Evolutionary conservation across 53 echinoderm and acorn worm species (phyloP), one percentile per base, ranked within the genome.

Genomic region (Arbacia lixula): DNA sequence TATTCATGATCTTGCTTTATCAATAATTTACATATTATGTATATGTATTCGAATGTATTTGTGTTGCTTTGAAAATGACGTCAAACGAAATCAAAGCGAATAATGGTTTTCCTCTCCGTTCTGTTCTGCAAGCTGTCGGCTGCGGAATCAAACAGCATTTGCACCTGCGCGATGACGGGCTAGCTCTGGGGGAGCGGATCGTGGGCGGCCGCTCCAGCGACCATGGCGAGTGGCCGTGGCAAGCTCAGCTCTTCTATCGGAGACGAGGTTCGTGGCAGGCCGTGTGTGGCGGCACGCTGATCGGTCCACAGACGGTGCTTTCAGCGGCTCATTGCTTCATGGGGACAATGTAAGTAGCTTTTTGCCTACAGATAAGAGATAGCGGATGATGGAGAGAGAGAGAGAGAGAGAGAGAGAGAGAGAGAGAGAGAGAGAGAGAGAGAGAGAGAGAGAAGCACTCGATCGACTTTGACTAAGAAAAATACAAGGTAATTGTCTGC

Each of bases 261-360:
- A 57, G 35, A 30, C 42, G 55, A 1, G 80, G 88, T 1, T n/a
- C 40, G 5, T 54, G 65, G 60, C 61, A 39, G 8, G 82, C 89
- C 26, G 84, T 83, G 4, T 96, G 96, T 77, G 96, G 96, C 16
- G 96, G 96, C 1, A 96, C 96, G 5, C 72, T 96, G 76, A 76
- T 96, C 20, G 61, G 61, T 4, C 50, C 68, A 29, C 83, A 84
- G 32, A 37, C 89, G 6, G 88, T 96, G 2, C 41, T 96, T 2
- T 83, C 91, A 12, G 96, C 96, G 2, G 96, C 96, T 11, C 96
- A 96, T 71, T 96, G 96, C 64, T 96, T 96, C 83, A 67, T 95
- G 75, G 80, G 67, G 9, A n/a, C 78, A 11, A 93, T 87, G 92
- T 86, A 72, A 88, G 91, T 33, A 21, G 21, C 3, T 67, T 9